phyloP scores from a whole-genome alignment of 2,888 invertebrate genomes.

The Metopia argyrocephala region DNA sequence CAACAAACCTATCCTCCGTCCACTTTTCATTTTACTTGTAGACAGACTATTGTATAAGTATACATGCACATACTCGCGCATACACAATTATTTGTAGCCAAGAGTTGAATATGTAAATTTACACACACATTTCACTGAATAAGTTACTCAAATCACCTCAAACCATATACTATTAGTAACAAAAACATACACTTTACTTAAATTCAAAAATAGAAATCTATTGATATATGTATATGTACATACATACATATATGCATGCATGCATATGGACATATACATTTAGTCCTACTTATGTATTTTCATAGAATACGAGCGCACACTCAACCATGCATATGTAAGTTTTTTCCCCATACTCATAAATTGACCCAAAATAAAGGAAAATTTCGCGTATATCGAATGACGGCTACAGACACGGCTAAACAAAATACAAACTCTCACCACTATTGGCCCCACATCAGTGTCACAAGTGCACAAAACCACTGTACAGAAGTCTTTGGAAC shows the following conservation, averaged over 20 bases:
- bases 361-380: conserved; percentile 53
- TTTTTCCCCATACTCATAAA: conserved; percentile 41
- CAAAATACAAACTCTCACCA: conserved; percentile 12
- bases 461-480: conserved; percentile 2
- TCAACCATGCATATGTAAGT: conserved; percentile 3
- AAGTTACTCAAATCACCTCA: conserved; percentile 54
- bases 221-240: background rate
- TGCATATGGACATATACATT: background rate
- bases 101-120: conserved; percentile 58
- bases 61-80: conserved; percentile 1
- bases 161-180: conserved; percentile 24
- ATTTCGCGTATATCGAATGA: conserved; percentile 55
- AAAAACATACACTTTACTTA: conserved; percentile 14
- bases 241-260: background rate
- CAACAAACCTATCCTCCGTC: conserved; percentile 28
- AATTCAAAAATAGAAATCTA: conserved; percentile 9
- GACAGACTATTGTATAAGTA: conserved; percentile 26
- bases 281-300: background rate
- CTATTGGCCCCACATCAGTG: background rate
- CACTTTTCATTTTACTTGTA: conserved; percentile 18
- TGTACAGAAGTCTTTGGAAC: conserved; percentile 28
- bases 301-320: conserved; percentile 17
- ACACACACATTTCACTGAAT: conserved; percentile 46
- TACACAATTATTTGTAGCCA: conserved; percentile 29
- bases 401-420: conserved; percentile 41